Percentiles rank a stretch among this genome's conserved stretches.
Evolutionary conservation across 2,888 invertebrate species (phyloP).

Genomic region (Diarsia brunnea): DNA sequence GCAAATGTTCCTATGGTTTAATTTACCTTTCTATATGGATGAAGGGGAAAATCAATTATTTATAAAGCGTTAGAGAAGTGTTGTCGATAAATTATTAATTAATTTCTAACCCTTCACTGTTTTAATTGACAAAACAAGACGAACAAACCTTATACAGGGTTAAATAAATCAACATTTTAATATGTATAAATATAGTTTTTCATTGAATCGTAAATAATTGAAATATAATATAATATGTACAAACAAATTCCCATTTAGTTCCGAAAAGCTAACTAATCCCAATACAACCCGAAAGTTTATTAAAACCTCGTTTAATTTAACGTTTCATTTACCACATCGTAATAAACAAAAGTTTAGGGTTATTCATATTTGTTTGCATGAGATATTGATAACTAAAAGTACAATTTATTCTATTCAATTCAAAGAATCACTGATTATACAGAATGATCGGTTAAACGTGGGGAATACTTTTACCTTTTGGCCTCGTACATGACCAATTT

Average conservation of each 20-base stretch:
- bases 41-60: no score
- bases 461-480: no score
- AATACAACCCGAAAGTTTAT: constrained; percentile 27
- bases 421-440: background rate
- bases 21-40: no score
- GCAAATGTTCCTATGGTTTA: no score
- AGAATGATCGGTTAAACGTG: no score
- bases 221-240: constrained; percentile 7
- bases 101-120: background rate
- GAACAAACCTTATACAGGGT: background rate
- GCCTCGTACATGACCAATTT: no score
- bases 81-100: background rate
- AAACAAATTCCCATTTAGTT: constrained; percentile 6
- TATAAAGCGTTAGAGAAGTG: background rate
- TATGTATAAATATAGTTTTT: no score
- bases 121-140: background rate
- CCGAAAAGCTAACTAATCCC: background rate
- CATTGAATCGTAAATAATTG: constrained; percentile 21
- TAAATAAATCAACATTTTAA: constrained; percentile 5
- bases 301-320: constrained; percentile 22
- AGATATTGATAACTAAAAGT: no score
- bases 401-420: no score
- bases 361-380: no score
- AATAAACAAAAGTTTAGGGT: background rate
- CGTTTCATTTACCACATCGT: background rate